A percentile compares a stretch with the other conserved stretches of the same genome.
These are phyloP conservation scores for Aporophyla nigra DNA, from an alignment of 2,888 invertebrate species.

Conservation along the genomic window DNA sequence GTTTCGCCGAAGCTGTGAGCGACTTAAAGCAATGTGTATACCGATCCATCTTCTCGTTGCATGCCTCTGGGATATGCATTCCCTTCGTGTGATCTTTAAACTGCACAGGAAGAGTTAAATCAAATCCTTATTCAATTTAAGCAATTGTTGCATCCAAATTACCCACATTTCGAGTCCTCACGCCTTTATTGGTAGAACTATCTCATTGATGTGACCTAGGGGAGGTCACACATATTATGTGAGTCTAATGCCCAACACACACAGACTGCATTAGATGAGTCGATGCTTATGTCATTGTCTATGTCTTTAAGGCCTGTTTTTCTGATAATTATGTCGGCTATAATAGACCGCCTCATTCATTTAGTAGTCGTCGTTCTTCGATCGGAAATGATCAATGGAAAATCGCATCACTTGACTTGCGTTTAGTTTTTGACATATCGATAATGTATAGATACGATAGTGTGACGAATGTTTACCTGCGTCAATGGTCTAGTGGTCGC, in stretches of 20 bases:
- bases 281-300: conserved; percentile 20
- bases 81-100: background rate
- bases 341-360: background rate
- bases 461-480: too few relatives aligned
- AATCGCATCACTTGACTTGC: background rate
- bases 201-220: conserved; percentile 35
- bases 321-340: background rate
- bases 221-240: conserved; percentile 17
- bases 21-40: background rate
- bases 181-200: conserved; percentile 14
- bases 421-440: background rate
- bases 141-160: conserved; percentile 12
- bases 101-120: conserved; percentile 36
- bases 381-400: background rate
- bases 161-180: background rate
- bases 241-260: conserved; percentile 11
- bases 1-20: background rate
- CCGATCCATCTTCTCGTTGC: background rate
- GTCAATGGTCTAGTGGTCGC: too few relatives aligned
- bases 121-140: conserved; percentile 32
- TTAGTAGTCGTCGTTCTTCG: background rate
- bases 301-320: background rate
- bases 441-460: background rate
- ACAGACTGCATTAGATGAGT: conserved; percentile 13
- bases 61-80: conserved; percentile 4